Percentiles rank a stretch among this genome's conserved stretches.
Evolutionary conservation across 2,888 invertebrate genomes (phyloP).

Genomic region (Bimastos eiseni): DNA sequence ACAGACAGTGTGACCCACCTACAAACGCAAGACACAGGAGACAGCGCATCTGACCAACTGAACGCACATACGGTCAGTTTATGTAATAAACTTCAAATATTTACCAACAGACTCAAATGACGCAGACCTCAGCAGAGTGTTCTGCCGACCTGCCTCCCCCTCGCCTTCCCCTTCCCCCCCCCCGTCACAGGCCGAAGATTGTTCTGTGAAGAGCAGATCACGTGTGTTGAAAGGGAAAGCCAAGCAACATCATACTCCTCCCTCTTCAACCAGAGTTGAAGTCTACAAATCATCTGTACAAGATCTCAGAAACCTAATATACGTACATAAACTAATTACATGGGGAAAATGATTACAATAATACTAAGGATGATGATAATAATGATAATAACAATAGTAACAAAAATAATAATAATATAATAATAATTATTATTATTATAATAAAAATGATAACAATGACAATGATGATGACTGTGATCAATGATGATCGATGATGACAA

Average conservation of each 20-base stretch:
- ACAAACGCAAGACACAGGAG: background rate
- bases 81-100: constrained; percentile 1
- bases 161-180: too few species aligned
- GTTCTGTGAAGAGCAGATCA: background rate
- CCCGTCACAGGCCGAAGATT: background rate
- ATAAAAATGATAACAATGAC: too few species aligned
- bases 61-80: background rate
- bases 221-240: background rate
- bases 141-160: too few species aligned
- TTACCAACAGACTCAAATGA: background rate
- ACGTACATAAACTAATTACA: background rate
- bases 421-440: too few species aligned
- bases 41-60: background rate
- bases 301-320: background rate
- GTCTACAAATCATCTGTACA: background rate
- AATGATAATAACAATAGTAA: too few species aligned
- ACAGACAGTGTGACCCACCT: too few species aligned
- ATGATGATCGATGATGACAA: too few species aligned
- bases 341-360: background rate
- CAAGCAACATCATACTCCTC: background rate
- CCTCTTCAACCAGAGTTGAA: background rate
- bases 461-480: too few species aligned
- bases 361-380: too few species aligned
- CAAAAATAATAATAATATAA: too few species aligned
- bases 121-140: background rate